Evolutionary conservation across 2,113 vertebrate species (phyloP).

Genomic region (Platichthys stellatus): DNA sequence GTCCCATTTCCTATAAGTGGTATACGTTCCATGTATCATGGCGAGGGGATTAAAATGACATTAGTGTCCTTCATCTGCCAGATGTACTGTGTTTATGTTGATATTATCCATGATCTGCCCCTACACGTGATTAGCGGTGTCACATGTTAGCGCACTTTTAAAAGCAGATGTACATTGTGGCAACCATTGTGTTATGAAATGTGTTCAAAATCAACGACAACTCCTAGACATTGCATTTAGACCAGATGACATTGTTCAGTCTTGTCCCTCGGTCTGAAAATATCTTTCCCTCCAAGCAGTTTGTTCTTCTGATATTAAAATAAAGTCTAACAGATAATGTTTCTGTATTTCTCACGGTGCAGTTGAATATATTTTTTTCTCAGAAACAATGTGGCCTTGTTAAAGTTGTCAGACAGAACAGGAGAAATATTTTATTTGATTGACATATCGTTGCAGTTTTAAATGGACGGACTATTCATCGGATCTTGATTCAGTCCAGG

Average conservation of each 20-base stretch:
- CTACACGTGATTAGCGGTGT: constrained; percentile 43
- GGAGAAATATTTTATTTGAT: neutral
- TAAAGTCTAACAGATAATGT: neutral
- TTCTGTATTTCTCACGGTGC: neutral
- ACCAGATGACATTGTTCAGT: neutral
- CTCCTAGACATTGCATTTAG: neutral
- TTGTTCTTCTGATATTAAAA: neutral
- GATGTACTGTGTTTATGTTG: constrained; percentile 35
- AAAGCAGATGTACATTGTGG: neutral
- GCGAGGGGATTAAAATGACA: constrained; percentile 44
- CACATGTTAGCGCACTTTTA: constrained; percentile 36
- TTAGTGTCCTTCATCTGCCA: constrained; percentile 47
- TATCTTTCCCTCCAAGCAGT: neutral
- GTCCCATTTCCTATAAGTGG: neutral
- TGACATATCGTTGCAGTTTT: neutral
- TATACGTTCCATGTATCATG: constrained; percentile 23
- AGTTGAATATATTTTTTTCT: too few species aligned
- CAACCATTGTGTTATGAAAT: neutral
- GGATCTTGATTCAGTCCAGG: too few species aligned
- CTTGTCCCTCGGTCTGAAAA: neutral
- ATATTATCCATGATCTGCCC: constrained; percentile 36
- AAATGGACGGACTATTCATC: neutral
- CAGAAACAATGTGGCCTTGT: neutral
- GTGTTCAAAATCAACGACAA: neutral
- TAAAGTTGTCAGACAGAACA: neutral